A percentile compares a stretch with the other conserved stretches of the same genome.
phyloP scores from a whole-genome alignment of 2,797 vertebrate species.

The Aldrovandia affinis region DNA sequence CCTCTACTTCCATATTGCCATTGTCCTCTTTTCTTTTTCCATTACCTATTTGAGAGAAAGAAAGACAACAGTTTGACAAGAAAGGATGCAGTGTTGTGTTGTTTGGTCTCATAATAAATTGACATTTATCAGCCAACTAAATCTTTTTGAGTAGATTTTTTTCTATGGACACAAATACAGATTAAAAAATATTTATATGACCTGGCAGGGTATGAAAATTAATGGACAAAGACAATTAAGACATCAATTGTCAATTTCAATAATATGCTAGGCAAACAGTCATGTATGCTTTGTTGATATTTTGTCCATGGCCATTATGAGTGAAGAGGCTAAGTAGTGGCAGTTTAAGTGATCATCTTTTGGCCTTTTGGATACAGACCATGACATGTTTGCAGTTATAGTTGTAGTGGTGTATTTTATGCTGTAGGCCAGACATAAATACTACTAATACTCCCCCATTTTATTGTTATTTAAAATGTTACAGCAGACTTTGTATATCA shows the following conservation, averaged over 20 bases:
- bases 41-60: conserved; percentile 48
- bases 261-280: not conserved
- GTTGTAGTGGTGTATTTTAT: conserved; percentile 47
- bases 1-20: conserved; percentile 66
- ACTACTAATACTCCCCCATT: not conserved
- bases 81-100: conserved; percentile 43
- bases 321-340: not conserved
- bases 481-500: conserved; percentile 2
- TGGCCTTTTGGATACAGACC: not conserved
- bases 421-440: conserved; percentile 1
- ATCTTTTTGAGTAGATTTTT: conserved; percentile 37
- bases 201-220: not conserved
- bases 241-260: not conserved
- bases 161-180: not conserved
- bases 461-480: conserved; percentile 13
- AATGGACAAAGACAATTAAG: not conserved
- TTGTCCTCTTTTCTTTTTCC: conserved; percentile 67
- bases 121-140: conserved; percentile 65
- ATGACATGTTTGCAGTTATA: conserved; percentile 4
- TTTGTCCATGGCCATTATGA: not conserved
- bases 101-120: conserved; percentile 63
- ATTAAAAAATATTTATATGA: not conserved
- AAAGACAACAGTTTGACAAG: conserved; percentile 30
- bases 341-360: not conserved
- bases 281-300: not conserved